These are phyloP conservation scores for Cataglyphis albicans DNA, from an alignment of 2,888 invertebrate genomes.

Conservation along the genomic window DNA sequence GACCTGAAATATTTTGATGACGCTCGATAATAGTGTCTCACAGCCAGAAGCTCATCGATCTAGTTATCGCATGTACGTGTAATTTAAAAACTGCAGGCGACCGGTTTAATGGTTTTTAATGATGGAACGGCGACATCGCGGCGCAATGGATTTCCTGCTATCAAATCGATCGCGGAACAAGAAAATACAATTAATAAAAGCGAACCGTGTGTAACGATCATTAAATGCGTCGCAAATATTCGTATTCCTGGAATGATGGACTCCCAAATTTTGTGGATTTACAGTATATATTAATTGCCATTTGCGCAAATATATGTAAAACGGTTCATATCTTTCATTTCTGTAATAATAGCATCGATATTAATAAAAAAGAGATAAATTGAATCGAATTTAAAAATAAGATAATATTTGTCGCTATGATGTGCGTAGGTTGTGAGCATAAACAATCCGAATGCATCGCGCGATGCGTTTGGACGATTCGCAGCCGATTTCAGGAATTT, in stretches of 20 bases:
- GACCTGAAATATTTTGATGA: constrained; percentile 57
- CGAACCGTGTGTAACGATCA: constrained; percentile 36
- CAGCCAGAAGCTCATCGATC: constrained; percentile 54
- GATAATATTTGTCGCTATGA: not conserved
- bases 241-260: constrained; percentile 8
- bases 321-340: not conserved
- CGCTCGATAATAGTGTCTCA: constrained; percentile 56
- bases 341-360: not conserved
- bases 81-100: constrained; percentile 55
- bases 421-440: constrained; percentile 11
- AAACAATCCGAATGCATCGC: constrained; percentile 32
- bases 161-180: constrained; percentile 56
- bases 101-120: constrained; percentile 56
- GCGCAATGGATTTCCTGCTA: constrained; percentile 53
- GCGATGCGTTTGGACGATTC: constrained; percentile 34
- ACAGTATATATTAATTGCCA: not conserved
- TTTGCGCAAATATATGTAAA: not conserved
- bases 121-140: constrained; percentile 51
- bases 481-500: constrained; percentile 47
- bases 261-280: constrained; percentile 37
- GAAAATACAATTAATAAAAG: constrained; percentile 54
- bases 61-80: constrained; percentile 54
- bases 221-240: constrained; percentile 49
- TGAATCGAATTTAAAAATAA: constrained; percentile 41
- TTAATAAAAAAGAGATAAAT: not conserved